Conservation (phyloP, 2,888 invertebrate species). For the Mythimna impura region DNA sequence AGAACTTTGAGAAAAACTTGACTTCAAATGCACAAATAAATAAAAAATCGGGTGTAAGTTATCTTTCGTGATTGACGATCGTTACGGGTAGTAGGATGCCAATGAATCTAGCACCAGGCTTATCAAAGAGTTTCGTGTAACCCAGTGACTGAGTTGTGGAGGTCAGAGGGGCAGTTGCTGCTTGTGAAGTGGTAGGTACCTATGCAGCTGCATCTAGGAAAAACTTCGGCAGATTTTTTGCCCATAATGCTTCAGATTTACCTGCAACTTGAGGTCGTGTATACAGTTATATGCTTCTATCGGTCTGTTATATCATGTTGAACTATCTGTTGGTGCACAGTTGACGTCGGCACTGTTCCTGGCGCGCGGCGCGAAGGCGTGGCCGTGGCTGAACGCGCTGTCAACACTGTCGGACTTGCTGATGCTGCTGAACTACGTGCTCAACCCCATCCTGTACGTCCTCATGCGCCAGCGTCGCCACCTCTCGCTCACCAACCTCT, state of each 20-base stretch:
- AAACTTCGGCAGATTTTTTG: background rate
- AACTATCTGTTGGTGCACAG: constrained; percentile 64
- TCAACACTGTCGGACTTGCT: constrained; percentile 93
- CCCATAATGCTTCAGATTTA: background rate
- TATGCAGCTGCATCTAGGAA: too few species aligned
- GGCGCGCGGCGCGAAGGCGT: constrained; percentile 78
- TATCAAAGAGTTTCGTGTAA: too few species aligned
- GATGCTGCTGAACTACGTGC: constrained; percentile 95
- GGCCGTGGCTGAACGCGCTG: constrained; percentile 77
- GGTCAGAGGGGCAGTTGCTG: too few species aligned
- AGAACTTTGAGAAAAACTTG: too few species aligned
- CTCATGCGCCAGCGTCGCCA: constrained; percentile 90
- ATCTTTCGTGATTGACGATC: too few species aligned
- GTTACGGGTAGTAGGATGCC: too few species aligned
- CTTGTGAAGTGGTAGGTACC: too few species aligned
- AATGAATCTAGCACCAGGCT: too few species aligned
- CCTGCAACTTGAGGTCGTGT: background rate
- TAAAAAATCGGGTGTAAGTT: too few species aligned
- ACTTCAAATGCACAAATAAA: too few species aligned
- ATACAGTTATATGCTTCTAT: background rate
- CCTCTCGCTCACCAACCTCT: constrained; percentile 71
- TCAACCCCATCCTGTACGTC: constrained; percentile 96
- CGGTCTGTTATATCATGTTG: background rate
- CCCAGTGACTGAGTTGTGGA: too few species aligned
- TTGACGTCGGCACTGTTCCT: constrained; percentile 89